Evolutionary conservation across 1,140 invertebrate species (phyloP).

Genomic region (Eubasilissa regina): DNA sequence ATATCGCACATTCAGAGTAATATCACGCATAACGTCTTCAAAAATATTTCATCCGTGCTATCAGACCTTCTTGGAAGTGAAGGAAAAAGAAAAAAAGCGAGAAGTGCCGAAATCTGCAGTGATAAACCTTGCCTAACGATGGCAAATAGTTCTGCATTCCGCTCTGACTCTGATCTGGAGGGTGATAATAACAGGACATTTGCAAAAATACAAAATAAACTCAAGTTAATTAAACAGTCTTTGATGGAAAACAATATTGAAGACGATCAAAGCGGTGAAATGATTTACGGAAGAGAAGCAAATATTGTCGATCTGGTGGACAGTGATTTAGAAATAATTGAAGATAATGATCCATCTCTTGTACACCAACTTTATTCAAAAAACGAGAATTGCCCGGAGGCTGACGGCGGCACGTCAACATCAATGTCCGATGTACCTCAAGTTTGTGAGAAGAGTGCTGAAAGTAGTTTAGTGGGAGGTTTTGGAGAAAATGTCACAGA

Average conservation of each 20-base stretch:
- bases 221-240: not conserved
- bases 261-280: too few species aligned
- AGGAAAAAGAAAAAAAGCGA: not conserved
- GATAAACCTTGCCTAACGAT: not conserved
- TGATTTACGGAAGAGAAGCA: too few species aligned
- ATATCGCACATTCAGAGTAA: not conserved
- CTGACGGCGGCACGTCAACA: too few species aligned
- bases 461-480: too few species aligned
- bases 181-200: not conserved
- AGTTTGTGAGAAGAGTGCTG: too few species aligned
- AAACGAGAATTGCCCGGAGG: too few species aligned
- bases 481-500: too few species aligned
- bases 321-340: not conserved
- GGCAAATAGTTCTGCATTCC: too few species aligned
- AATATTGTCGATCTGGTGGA: not conserved
- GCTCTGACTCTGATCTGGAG: not conserved
- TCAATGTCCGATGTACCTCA: too few species aligned
- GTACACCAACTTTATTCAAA: too few species aligned
- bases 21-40: slow-evolving; percentile 9
- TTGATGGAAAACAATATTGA: not conserved
- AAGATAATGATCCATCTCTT: too few species aligned
- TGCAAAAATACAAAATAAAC: slow-evolving; percentile 1
- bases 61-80: slow-evolving; percentile 19
- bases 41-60: slow-evolving; percentile 16
- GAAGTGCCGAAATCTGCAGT: not conserved